Conservation (phyloP, 2,113 vertebrate species). For the Myotis lucifugus region DNA sequence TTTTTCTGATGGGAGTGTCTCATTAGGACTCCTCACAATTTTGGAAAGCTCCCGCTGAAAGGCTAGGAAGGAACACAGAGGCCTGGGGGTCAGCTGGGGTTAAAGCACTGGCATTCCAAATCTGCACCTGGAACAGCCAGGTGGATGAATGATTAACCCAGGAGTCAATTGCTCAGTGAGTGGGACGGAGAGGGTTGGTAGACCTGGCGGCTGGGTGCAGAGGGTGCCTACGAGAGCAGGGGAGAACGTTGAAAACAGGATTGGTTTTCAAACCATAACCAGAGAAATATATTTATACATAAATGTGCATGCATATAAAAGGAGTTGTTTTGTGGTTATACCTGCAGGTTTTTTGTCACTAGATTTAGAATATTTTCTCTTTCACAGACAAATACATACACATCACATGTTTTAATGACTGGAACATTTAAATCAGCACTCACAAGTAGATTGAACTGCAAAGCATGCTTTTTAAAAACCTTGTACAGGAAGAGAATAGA, state of each 20-base stretch:
- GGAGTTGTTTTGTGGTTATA: background rate
- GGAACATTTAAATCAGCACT: background rate
- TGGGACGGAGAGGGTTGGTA: constrained; percentile 26
- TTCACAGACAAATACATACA: background rate
- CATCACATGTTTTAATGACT: background rate
- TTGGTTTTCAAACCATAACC: background rate
- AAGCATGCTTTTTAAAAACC: background rate
- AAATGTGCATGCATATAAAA: background rate
- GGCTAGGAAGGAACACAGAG: background rate
- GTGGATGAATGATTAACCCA: constrained; percentile 87
- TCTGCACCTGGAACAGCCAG: constrained; percentile 67
- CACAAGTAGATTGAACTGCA: background rate
- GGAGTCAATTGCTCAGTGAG: constrained; percentile 81
- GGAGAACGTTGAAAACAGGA: background rate
- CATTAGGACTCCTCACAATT: background rate
- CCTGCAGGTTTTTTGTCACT: background rate
- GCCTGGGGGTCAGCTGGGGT: constrained; percentile 52
- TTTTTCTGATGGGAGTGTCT: background rate
- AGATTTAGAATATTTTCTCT: background rate
- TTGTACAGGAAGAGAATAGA: background rate
- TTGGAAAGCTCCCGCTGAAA: background rate
- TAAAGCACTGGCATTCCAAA: constrained; percentile 64
- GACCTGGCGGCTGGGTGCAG: background rate
- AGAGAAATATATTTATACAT: background rate
- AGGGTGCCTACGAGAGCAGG: background rate